Base-by-base conservation (phyloP, 2,797 vertebrate genomes). In the Pantherophis vulpinus region DNA sequence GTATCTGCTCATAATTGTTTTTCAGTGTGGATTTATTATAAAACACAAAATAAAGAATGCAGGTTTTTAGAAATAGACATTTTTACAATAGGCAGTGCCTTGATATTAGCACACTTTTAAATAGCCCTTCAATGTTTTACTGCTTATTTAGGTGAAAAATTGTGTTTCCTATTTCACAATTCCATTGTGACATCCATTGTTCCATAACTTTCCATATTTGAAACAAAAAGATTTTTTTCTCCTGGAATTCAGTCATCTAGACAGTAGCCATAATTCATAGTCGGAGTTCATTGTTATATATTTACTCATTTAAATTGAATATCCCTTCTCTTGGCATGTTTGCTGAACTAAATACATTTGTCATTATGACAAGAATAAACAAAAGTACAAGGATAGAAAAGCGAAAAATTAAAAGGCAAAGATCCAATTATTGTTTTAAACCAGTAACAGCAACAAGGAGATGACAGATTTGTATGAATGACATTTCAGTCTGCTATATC, bases 371-470 rank as follows among this genome's bases (percentile, higher is more conserved):
- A 90, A 93, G 94, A 94, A 96, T 94, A 91, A 96, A 97, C 96
- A 95, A 94, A 95, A 89, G 96, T 94, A 94, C 96, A 94, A 93
- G 94, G 96, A 95, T 92, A 89, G 74, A 94, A 93, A 89, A 93
- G 5, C 13, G 55, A 60, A 74, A 93, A 18, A 87, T 93, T 20
- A 70, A 92, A 42, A n/a, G 11, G 42, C 89, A 60, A 90, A 93
- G 2, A 32, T 94, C 4, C 32, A 94, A 29, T 93, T 95, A 20
- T 54, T 90, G 1, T 93, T 42, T 90, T 55, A 94, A 94, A 93
- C 51, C 87, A 18, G 74, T 86, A 92, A 42, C 9, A 89, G 86
- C 11, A 93, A 56, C n/a, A 92, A 94, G 20, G 63, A 25, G 8
- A 94, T 32, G 93, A 90, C 93, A 16, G 56, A 1, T 87, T 16